These are phyloP conservation scores for Acipenser transmontanus DNA, from an alignment of 2,797 vertebrate species.

Conservation along the genomic window DNA sequence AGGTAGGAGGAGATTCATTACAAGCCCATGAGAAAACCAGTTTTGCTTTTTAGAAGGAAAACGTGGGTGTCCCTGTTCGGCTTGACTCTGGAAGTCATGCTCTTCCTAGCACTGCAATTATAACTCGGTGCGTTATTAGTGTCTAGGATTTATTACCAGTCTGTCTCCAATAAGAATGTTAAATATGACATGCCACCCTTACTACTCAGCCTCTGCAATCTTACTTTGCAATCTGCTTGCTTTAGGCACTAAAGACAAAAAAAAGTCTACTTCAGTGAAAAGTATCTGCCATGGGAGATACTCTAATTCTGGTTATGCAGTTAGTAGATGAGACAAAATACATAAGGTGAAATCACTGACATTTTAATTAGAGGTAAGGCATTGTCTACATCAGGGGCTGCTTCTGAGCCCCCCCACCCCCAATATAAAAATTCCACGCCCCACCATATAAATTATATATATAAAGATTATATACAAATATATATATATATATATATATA, in stretches of 20 bases:
- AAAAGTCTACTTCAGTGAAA: not conserved
- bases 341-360: not conserved
- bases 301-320: not conserved
- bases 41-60: too few species aligned
- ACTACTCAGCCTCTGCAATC: constrained; percentile 23
- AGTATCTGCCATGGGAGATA: not conserved
- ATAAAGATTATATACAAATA: too few species aligned
- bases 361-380: not conserved
- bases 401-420: too few species aligned
- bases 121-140: constrained; percentile 18
- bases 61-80: too few species aligned
- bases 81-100: not conserved
- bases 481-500: too few species aligned
- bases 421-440: too few species aligned
- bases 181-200: constrained; percentile 22
- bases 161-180: constrained; percentile 24
- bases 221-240: constrained; percentile 8
- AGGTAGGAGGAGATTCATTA: too few species aligned
- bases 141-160: constrained; percentile 20
- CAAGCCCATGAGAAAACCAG: too few species aligned
- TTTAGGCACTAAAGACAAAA: not conserved
- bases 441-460: too few species aligned
- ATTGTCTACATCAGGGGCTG: too few species aligned
- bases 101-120: constrained; percentile 21
- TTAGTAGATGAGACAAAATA: not conserved